These are phyloP conservation scores for Anguilla obscura DNA, from an alignment of 2,797 vertebrate genomes.

Conservation along the genomic window DNA sequence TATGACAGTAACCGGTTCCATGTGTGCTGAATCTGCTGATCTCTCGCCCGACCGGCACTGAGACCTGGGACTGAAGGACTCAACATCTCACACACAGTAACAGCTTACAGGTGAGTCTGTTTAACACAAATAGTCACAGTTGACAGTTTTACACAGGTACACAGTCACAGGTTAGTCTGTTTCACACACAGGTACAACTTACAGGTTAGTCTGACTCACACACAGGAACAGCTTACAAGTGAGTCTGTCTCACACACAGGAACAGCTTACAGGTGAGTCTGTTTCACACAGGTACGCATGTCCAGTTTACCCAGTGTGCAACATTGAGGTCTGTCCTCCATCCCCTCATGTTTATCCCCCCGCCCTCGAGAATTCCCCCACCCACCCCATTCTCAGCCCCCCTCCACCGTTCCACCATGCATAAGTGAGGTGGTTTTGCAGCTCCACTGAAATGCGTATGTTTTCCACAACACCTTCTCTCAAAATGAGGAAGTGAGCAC, in stretches of 20 bases:
- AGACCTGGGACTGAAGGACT: not conserved
- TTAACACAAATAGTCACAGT: not conserved
- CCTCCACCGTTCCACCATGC: too few species aligned
- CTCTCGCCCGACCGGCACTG: not conserved
- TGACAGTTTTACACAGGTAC: too few species aligned
- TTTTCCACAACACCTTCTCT: too few species aligned
- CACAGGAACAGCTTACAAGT: not conserved
- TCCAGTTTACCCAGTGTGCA: not conserved
- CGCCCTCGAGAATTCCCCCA: too few species aligned
- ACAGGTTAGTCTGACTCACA: not conserved
- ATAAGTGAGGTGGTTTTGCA: not conserved
- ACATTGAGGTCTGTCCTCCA: not conserved
- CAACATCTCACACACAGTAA: not conserved
- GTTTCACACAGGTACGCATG: not conserved
- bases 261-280: not conserved
- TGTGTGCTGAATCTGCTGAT: not conserved
- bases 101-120: not conserved
- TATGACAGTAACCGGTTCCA: constrained; percentile 9
- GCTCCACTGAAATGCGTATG: too few species aligned
- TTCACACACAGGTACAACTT: too few species aligned
- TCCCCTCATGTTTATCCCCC: not conserved
- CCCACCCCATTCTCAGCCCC: too few species aligned
- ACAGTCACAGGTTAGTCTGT: too few species aligned
- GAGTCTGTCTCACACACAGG: not conserved
- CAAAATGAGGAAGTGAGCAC: not conserved